Evolutionary conservation across 2,113 vertebrate genomes (phyloP).

Genomic region (Aramus guarauna): DNA sequence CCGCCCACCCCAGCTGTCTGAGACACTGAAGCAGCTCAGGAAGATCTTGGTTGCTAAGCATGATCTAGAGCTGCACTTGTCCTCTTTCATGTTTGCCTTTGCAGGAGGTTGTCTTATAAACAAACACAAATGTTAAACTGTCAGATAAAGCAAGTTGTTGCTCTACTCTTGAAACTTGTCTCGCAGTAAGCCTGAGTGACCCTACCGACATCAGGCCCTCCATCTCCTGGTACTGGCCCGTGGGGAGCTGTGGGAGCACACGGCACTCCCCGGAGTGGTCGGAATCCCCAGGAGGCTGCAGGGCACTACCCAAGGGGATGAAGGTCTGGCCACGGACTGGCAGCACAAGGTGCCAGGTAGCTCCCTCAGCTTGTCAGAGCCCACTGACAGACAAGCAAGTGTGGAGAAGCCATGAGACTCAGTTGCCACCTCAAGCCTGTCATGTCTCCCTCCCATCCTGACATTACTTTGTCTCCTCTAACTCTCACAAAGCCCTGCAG

Average conservation of each 20-base stretch:
- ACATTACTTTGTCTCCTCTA: neutral
- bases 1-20: neutral
- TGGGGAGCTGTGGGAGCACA: neutral
- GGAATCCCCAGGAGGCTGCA: neutral
- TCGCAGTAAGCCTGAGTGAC: neutral
- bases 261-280: neutral
- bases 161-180: neutral
- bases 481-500: neutral
- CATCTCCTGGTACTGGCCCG: rapidly evolving
- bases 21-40: neutral
- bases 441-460: neutral
- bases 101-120: neutral
- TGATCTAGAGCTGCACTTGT: neutral
- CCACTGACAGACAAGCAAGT: neutral
- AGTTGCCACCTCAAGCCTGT: neutral
- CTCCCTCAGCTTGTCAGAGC: neutral
- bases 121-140: neutral
- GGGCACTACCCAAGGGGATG: neutral
- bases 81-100: neutral
- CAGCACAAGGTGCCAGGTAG: neutral
- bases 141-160: neutral
- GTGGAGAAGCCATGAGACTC: neutral
- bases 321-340: neutral
- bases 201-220: neutral
- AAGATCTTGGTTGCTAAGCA: neutral